phyloP scores from a whole-genome alignment of 2,113 vertebrate genomes.

The Seriola rivoliana region DNA sequence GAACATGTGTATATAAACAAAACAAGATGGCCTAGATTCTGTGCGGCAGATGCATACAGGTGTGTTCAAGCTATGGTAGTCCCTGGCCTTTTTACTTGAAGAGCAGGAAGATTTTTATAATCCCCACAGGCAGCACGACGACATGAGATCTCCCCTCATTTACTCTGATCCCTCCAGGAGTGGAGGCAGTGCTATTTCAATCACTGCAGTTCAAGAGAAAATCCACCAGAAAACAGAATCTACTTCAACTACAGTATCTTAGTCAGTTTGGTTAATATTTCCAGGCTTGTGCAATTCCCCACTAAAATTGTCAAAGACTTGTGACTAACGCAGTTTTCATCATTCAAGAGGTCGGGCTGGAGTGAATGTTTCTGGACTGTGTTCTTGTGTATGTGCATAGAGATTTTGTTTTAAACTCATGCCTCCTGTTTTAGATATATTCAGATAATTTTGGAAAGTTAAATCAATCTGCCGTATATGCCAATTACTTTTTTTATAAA shows the following conservation, averaged over 20 bases:
- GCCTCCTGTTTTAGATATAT: not conserved
- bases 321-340: not conserved
- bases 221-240: slow-evolving; percentile 36
- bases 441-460: not conserved
- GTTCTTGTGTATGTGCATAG: not conserved
- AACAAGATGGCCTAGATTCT: slow-evolving; percentile 37
- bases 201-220: slow-evolving; percentile 44
- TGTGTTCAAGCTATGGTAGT: slow-evolving; percentile 42
- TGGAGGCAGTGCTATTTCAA: slow-evolving; percentile 58
- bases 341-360: no score
- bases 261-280: slow-evolving; percentile 18
- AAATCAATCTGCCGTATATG: not conserved
- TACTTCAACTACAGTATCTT: not conserved
- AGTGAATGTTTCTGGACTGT: not conserved
- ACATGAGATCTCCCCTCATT: slow-evolving; percentile 64
- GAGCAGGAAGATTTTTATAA: slow-evolving; percentile 63
- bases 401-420: not conserved
- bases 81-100: slow-evolving; percentile 51
- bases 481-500: not conserved
- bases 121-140: slow-evolving; percentile 47
- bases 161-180: slow-evolving; percentile 65
- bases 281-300: not conserved
- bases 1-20: slow-evolving; percentile 30
- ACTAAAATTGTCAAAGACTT: not conserved
- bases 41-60: slow-evolving; percentile 17